Evolutionary conservation across 2,888 invertebrate genomes (phyloP), one percentile per base, ranked within the genome.

Genomic region (Hydrotaea cyrtoneurina): DNA sequence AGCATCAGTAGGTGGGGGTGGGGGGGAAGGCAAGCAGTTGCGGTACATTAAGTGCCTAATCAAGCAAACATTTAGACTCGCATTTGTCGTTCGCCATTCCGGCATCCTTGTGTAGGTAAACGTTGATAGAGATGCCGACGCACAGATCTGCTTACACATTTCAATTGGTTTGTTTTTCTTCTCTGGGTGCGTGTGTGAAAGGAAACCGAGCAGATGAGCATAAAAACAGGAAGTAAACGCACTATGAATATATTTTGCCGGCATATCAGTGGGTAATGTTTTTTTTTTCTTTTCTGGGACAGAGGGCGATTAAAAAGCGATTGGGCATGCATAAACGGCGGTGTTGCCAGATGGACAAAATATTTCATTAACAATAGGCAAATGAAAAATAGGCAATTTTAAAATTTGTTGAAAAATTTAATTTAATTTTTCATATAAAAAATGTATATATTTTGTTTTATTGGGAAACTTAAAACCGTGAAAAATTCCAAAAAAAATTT

Each of bases 21-120:
- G 69, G 46, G 77, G 75, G 21, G 59, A 57, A 66, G 78, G 76
- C 36, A 43, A 77, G 76, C 72, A 79, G 36, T 78, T 73, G 62
- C 81, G 85, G 75, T 83, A 86, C 82, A 87, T 86, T 88, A 87
- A 87, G 83, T 80, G 83, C 83, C 86, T 87, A 87, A 88, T 88
- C 88, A 87, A 86, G 86, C 86, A 82, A 77, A 82, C 69, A 82
- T 82, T 85, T 62, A 78, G 74, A 21, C 19, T 66, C 43, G 36
- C 19, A 17, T 64, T 10, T 23, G 66, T 46, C 46, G n/a, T 69
- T 23, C 15, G 43, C 69, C 46, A n/a, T n/a, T 46, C 23, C 46
- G 13, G 46, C 0, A 46, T 69, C 46, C 21, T 69, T 69, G 59
- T 13, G 21, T 55, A 26, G 2, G 10, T 13, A 11, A 15, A 23